A percentile compares a stretch with the other conserved stretches of the same genome.
These are phyloP conservation scores for Oligia fasciuncula DNA, from an alignment of 2,888 invertebrate species.

Conservation along the genomic window DNA sequence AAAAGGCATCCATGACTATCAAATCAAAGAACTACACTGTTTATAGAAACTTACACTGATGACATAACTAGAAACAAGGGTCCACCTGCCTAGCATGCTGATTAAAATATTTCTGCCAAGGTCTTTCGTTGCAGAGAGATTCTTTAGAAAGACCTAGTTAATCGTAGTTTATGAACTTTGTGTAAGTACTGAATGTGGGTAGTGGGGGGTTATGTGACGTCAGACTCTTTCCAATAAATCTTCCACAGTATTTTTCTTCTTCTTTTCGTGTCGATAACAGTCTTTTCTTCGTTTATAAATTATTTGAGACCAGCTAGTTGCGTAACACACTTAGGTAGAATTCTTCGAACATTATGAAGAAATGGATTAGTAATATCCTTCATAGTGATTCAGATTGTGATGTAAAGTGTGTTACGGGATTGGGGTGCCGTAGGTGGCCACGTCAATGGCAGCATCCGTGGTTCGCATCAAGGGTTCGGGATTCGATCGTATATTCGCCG, in stretches of 20 bases:
- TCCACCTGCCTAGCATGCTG: constrained; percentile 29
- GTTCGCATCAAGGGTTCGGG: neutral
- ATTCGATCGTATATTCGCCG: neutral
- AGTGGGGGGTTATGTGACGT: neutral
- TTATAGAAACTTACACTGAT: neutral
- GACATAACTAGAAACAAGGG: constrained; percentile 42
- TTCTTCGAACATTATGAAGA: neutral
- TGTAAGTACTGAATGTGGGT: neutral
- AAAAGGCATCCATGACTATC: neutral
- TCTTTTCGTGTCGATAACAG: too few relatives aligned
- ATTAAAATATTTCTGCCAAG: constrained; percentile 33
- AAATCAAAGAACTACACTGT: neutral
- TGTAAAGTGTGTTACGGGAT: too few relatives aligned
- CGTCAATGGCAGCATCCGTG: neutral
- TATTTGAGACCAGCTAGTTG: too few relatives aligned
- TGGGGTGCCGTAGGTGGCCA: neutral
- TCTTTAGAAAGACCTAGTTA: neutral
- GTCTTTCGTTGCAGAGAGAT: constrained; percentile 1
- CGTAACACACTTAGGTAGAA: neutral
- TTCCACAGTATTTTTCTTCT: too few relatives aligned
- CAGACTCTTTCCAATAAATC: too few relatives aligned
- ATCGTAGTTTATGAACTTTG: neutral
- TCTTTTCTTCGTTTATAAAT: too few relatives aligned
- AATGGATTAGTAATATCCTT: neutral
- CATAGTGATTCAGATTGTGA: neutral